A percentile compares a stretch with the other conserved stretches of the same genome.
Conservation (phyloP, 2,113 vertebrate genomes). For the Junco hyemalis region DNA sequence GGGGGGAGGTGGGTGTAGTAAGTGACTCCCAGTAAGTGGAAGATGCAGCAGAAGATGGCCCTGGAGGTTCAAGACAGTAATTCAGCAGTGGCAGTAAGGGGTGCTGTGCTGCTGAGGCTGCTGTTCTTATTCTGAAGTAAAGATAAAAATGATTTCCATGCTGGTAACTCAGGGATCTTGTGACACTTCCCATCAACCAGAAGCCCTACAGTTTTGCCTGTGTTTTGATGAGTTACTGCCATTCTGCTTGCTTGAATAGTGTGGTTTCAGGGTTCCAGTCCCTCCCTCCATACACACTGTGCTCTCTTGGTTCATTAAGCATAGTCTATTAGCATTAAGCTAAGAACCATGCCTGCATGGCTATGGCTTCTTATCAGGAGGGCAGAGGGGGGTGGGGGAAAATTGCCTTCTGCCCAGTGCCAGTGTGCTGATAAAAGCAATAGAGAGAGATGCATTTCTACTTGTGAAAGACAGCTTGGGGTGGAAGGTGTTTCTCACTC, state of each 20-base stretch:
- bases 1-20: neutral
- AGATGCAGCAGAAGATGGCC: neutral
- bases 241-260: neutral
- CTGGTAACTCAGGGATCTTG: neutral
- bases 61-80: neutral
- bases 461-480: neutral
- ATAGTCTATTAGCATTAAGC: neutral
- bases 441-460: neutral
- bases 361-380: neutral
- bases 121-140: neutral
- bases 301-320: neutral
- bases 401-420: neutral
- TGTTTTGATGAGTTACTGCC: neutral
- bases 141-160: neutral
- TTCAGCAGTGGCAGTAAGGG: neutral
- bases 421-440: neutral
- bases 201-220: neutral
- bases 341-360: neutral
- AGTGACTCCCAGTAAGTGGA: neutral
- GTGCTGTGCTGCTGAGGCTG: neutral
- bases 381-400: neutral
- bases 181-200: neutral
- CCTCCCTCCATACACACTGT: neutral
- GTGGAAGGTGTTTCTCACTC: neutral
- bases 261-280: neutral